Base-by-base conservation (phyloP, 2,888 invertebrate genomes). In the Xanthostigma xanthostigma region DNA sequence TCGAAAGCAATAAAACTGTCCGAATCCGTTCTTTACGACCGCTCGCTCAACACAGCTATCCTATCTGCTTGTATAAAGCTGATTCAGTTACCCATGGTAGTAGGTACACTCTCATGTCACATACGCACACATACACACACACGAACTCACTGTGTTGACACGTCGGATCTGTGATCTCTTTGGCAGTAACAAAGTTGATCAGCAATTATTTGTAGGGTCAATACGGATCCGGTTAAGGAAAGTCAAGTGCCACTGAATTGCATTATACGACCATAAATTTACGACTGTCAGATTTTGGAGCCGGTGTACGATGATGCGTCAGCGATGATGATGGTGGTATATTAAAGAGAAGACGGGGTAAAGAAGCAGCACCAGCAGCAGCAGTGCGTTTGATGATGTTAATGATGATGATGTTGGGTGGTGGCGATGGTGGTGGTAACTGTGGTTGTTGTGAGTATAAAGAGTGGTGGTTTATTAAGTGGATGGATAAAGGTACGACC, bases 1-100 rank as follows among this genome's bases (percentile, higher is more conserved):
- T 64, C 61, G 59, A 27, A 57, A 62, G 64, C 65, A 64, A 68
- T 69, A 70, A 70, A 70, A 70, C 68, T 69, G 70, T 70, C 70
- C 65, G 65, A 63, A 58, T 62, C 60, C 41, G 53, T 63, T 63
- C 63, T 69, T 69, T 68, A 69, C 65, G 68, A 64, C 59, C 33
- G 27, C 59, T 62, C 56, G 57, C 58, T 57, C 58, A 59, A 57
- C 57, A 60, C 62, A 59, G 60, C 60, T 62, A 60, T 39, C 13
- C 40, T 14, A 39, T 14, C 40, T 8, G 40, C 12, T 39, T 14
- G 40, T 14, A 14, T 14, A 39, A 12, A 39, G 12, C 40, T 14
- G 13, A 39, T 39, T 9, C 40, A 39, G 27, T 27, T 27, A 27
- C 5, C 27, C 27, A 27, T 27, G 27, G 27, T 27, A 5, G 27